These are phyloP conservation scores for Drosophila teissieri DNA, from an alignment of 1,140 invertebrate genomes.

Conservation along the genomic window DNA sequence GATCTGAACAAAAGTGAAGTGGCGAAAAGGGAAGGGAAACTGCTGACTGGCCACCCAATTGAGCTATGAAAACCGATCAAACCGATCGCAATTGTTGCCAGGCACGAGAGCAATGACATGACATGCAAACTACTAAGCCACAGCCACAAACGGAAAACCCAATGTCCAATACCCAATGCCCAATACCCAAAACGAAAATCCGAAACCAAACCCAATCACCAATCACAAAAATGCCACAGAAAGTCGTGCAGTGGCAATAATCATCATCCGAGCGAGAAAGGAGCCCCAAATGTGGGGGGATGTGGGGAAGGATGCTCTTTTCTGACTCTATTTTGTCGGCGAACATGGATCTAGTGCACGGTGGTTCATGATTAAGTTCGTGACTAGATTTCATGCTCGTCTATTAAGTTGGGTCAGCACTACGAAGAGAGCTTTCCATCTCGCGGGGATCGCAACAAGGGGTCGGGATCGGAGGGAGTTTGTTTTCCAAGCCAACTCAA, in stretches of 20 bases:
- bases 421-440: constrained; percentile 39
- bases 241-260: constrained; percentile 78
- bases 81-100: constrained; percentile 73
- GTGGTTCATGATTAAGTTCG: constrained; percentile 85
- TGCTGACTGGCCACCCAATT: constrained; percentile 55
- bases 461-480: not conserved
- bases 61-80: constrained; percentile 77
- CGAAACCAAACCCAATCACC: constrained; percentile 43
- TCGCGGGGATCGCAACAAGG: not conserved
- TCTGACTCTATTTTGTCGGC: constrained; percentile 85
- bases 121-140: constrained; percentile 36
- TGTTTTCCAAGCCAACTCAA: not conserved
- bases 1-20: not conserved
- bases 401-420: constrained; percentile 85
- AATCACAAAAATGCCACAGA: constrained; percentile 74
- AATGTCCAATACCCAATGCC: constrained; percentile 1
- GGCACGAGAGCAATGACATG: constrained; percentile 68
- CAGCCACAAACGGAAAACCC: constrained; percentile 9
- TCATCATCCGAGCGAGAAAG: constrained; percentile 47
- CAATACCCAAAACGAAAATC: not conserved
- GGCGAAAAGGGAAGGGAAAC: not conserved
- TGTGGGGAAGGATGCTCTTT: constrained; percentile 57
- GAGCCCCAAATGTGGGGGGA: not conserved
- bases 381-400: constrained; percentile 85
- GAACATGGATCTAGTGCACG: constrained; percentile 85